phyloP scores from a whole-genome alignment of 2,797 vertebrate genomes.

The Cyclopterus lumpus region DNA sequence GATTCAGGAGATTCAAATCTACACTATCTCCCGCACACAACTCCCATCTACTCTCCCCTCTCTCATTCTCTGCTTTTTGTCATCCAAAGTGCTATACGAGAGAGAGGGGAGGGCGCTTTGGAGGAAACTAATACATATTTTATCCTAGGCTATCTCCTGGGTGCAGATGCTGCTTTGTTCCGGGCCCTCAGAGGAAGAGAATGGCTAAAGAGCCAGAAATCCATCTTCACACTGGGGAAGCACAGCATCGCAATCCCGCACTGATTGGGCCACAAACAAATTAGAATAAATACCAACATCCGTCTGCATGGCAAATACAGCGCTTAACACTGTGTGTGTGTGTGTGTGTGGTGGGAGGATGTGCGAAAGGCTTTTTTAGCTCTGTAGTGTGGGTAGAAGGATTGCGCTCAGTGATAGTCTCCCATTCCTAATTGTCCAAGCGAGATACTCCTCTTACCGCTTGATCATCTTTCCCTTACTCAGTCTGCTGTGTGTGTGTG shows the following conservation, averaged over 20 bases:
- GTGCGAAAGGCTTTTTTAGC: conserved; percentile 2
- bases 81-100: conserved; percentile 74
- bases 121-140: conserved; percentile 86
- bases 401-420: conserved; percentile 25
- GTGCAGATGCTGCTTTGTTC: conserved; percentile 73
- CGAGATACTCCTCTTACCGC: conserved; percentile 59
- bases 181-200: conserved; percentile 58
- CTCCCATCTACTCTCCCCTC: conserved; percentile 58
- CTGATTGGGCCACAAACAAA: conserved; percentile 76
- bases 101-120: conserved; percentile 59
- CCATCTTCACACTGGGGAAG: conserved; percentile 67
- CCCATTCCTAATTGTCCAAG: conserved; percentile 50
- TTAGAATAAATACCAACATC: conserved; percentile 75
- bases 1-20: conserved; percentile 80
- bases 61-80: conserved; percentile 73
- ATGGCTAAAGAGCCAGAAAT: conserved; percentile 66
- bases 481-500: background rate
- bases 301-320: conserved; percentile 46
- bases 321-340: conserved; percentile 2
- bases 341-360: conserved; percentile 9
- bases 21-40: conserved; percentile 61
- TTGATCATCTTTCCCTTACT: conserved; percentile 69
- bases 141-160: conserved; percentile 80
- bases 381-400: background rate
- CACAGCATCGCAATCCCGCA: conserved; percentile 47